Evolutionary conservation across 2,797 vertebrate genomes (phyloP), one percentile per base, ranked within the genome.

Genomic region (Lepilemur septentrionalis): DNA sequence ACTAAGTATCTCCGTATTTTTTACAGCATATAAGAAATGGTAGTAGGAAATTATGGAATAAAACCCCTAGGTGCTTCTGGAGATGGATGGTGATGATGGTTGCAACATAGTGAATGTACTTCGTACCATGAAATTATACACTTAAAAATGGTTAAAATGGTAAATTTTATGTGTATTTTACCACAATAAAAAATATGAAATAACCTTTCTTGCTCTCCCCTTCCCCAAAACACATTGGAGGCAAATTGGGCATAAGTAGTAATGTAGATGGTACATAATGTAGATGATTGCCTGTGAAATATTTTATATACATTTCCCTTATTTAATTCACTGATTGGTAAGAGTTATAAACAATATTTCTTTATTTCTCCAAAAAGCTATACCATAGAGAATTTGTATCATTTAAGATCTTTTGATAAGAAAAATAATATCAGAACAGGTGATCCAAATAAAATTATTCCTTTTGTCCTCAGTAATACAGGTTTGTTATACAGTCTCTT

Each of bases 371-470:
- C 25, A 80, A 84, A 90, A 84, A 72, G 8, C 46, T 46, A 14
- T 86, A 43, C 15, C 55, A 35, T 14, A 57, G 55, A 43, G 11
- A 73, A 41, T 90, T 65, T 93, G 73, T 75, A 48, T 82, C 32
- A 73, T 80, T 85, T 85, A 76, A 65, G 32, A 70, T 91, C 61
- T 67, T 82, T 82, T 67, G 8, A 63, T 18, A 76, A 91, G 76
- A 72, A 88, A 96, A 96, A 88, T 41, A 96, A 72, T 48, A 73
- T 55, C 73, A 87, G 22, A 46, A 43, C 48, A 73, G 35, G 5
- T 73, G 13, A 80, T 88, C 38, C 18, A 89, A 23, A 59, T 94
- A 88, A 52, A 84, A 57, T 70, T 82, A 72, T 15, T 92, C 14
- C 3, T 59, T 90, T 67, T 85, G 35, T 63, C n/a, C 30, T 80